Conservation (phyloP, 1,140 invertebrate species). For the Megalonaias nervosa region DNA sequence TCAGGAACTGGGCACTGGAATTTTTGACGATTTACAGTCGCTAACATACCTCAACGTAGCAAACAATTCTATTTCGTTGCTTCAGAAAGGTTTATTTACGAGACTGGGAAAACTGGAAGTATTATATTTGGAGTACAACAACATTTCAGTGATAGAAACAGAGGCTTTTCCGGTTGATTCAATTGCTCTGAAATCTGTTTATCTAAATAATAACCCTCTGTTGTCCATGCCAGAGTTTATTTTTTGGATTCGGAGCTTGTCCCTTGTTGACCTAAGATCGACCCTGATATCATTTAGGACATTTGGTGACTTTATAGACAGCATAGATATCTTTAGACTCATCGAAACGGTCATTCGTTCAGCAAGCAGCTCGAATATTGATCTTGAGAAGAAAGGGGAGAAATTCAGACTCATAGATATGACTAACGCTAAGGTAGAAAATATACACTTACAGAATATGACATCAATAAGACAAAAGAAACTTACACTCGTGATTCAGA, state of each 20-base stretch:
- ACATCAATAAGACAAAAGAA: conserved; percentile 10
- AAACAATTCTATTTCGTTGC: conserved; percentile 31
- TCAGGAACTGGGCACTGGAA: too few species aligned
- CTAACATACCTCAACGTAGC: conserved; percentile 26
- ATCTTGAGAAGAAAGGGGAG: conserved; percentile 3
- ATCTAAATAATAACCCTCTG: conserved; percentile 45
- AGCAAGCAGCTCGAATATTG: conserved; percentile 17
- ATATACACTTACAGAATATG: conserved; percentile 17
- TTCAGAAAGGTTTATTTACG: conserved; percentile 35
- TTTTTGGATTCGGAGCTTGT: conserved; percentile 42
- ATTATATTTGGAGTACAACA: conserved; percentile 43
- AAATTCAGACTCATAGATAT: conserved; percentile 39
- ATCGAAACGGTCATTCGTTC: conserved; percentile 34
- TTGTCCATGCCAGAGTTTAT: conserved; percentile 40
- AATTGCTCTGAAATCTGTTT: conserved; percentile 26
- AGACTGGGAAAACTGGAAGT: conserved; percentile 34
- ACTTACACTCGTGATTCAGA: conserved; percentile 25
- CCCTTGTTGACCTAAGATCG: conserved; percentile 31
- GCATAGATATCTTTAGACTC: conserved; percentile 15
- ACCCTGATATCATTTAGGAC: conserved; percentile 42
- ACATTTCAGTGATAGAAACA: conserved; percentile 17
- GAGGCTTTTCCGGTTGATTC: conserved; percentile 32
- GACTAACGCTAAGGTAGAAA: conserved; percentile 24
- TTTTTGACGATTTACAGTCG: neutral
- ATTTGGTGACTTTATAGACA: conserved; percentile 24